Evolutionary conservation across 1,140 invertebrate genomes (phyloP), one percentile per base, ranked within the genome.

Genomic region (Anthonomus grandis): DNA sequence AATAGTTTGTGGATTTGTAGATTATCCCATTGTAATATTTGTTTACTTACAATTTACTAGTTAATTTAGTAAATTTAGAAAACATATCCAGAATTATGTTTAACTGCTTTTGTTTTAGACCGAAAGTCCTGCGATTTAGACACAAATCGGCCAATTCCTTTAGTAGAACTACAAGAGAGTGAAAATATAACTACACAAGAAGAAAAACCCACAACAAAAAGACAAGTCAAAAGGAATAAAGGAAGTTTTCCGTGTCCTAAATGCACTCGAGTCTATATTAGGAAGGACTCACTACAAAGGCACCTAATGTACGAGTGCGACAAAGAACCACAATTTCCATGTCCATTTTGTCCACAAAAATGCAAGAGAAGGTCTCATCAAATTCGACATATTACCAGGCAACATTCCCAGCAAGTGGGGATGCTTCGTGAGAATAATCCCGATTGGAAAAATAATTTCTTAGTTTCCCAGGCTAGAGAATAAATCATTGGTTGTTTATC

Each of bases 261-360:
- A 41, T 88, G 86, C 58, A 79, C 79, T 27, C 78, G 84, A 59
- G 79, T 74, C 37, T 88, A 87, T 66, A 78, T 79, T 60, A 75
- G 84, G 12, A 86, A 86, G 69, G 81, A 84, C 49, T 82, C 82
- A 8, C 64, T 86, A 44, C 81, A 83, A 57, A 75, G 83, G 2
- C 84, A 88, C 59, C 73, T 81, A 57, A 80, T 80, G 15, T 81
- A 78, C 60, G 79, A 83, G 60, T 83, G 81, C 60, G 79, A 88
- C n/a, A 89, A 89, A 66, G 85, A 87, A 54, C 86, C 86, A 1
- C 81, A 86, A 45, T 89, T 91, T 72, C 85, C 87, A 22, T 91
- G 89, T 63, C 87, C 87, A 1, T 85, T 89, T 66, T 91, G 89
- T 74, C 76, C 79, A 0, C 80, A 83, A 48, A 76, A 76, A 25